A percentile compares a stretch with the other conserved stretches of the same genome.
phyloP scores from a whole-genome alignment of 2,888 invertebrate genomes.

The Diplazon laetatorius region DNA sequence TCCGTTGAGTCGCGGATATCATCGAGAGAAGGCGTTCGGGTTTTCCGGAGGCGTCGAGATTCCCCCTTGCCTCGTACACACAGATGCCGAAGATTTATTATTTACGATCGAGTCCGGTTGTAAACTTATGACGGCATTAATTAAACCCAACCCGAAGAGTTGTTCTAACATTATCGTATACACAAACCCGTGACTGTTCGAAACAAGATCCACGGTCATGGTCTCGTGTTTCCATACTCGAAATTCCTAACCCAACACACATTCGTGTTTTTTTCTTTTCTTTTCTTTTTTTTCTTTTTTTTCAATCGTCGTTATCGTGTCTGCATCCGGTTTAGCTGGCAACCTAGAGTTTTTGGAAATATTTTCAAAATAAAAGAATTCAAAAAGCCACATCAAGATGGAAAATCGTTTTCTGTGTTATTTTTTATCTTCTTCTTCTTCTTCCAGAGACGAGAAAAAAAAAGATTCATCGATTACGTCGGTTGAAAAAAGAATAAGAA shows the following conservation, averaged over 20 bases:
- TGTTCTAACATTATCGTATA: conserved; percentile 42
- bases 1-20: too few relatives aligned
- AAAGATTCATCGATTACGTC: too few relatives aligned
- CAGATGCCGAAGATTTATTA: background rate
- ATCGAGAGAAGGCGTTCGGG: too few relatives aligned
- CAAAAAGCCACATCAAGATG: too few relatives aligned
- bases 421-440: too few relatives aligned
- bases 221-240: conserved; percentile 41
- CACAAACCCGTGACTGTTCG: conserved; percentile 9
- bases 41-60: too few relatives aligned
- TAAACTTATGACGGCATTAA: too few relatives aligned
- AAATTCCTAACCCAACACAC: conserved; percentile 27
- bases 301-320: background rate
- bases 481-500: background rate
- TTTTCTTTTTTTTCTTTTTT: background rate
- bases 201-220: conserved; percentile 45
- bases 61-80: conserved; percentile 19
- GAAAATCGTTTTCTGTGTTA: too few relatives aligned
- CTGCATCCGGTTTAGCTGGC: too few relatives aligned
- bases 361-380: too few relatives aligned
- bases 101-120: background rate
- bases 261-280: background rate
- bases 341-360: background rate
- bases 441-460: too few relatives aligned
- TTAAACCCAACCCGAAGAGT: too few relatives aligned